phyloP scores from a whole-genome alignment of 2,797 vertebrate species.

The Enteromius anoplus region DNA sequence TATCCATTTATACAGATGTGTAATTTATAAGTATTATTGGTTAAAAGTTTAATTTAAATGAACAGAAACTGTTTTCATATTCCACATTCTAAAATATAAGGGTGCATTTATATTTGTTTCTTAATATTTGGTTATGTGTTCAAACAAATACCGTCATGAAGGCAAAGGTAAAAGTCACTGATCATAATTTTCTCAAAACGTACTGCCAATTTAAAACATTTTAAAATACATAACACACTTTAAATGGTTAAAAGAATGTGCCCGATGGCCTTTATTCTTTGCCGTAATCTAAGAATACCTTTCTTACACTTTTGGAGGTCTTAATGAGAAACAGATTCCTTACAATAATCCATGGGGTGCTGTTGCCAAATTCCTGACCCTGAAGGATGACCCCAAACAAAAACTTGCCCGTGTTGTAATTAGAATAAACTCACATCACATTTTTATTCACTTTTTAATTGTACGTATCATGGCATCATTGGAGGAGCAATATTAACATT shows the following conservation, averaged over 20 bases:
- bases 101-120: neutral
- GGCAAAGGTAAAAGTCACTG: neutral
- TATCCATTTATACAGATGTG: slow-evolving; percentile 75
- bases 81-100: neutral
- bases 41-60: slow-evolving; percentile 73
- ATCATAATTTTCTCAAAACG: neutral
- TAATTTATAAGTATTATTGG: slow-evolving; percentile 67
- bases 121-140: neutral
- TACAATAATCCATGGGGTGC: slow-evolving; percentile 48
- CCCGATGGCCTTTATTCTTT: neutral
- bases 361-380: slow-evolving; percentile 52
- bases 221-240: neutral
- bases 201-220: neutral
- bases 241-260: slow-evolving; percentile 2
- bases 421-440: slow-evolving; percentile 38
- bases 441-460: neutral
- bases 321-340: slow-evolving; percentile 57
- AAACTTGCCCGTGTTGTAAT: slow-evolving; percentile 38
- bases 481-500: slow-evolving; percentile 26
- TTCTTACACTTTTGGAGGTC: slow-evolving; percentile 40
- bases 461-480: neutral
- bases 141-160: neutral
- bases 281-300: slow-evolving; percentile 3
- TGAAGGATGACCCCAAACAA: slow-evolving; percentile 50
- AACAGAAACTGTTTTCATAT: slow-evolving; percentile 36